Conservation (phyloP, 2,888 invertebrate species). For the Andrena dorsata region DNA sequence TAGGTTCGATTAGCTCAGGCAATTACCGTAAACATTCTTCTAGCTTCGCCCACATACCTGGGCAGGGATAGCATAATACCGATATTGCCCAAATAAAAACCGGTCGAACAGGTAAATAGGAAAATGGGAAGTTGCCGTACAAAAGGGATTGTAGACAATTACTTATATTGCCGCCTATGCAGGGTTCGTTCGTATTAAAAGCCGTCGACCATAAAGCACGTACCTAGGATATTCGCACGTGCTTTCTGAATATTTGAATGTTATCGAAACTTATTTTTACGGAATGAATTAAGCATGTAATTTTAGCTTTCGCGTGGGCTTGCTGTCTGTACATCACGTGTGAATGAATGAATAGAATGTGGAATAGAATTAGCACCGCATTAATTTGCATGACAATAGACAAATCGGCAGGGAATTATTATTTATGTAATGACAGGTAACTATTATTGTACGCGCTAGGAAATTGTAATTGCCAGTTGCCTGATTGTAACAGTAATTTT, state of each 20-base stretch:
- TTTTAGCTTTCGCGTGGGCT: not conserved
- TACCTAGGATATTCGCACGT: not conserved
- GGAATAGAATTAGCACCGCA: too few species aligned
- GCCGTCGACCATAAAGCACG: too few species aligned
- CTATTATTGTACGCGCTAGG: too few species aligned
- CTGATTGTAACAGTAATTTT: too few species aligned
- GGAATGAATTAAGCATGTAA: not conserved
- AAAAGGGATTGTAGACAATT: constrained; percentile 47
- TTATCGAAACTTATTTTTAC: not conserved
- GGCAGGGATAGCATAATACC: constrained; percentile 35
- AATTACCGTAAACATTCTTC: constrained; percentile 58
- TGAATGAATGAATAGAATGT: too few species aligned
- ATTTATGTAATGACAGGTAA: too few species aligned
- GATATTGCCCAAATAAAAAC: constrained; percentile 49
- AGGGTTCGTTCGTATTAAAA: not conserved
- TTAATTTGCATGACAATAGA: too few species aligned
- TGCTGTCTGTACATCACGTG: too few species aligned
- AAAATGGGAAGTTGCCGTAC: constrained; percentile 17
- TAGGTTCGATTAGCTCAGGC: constrained; percentile 48
- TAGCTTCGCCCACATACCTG: constrained; percentile 46
- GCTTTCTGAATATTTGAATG: not conserved
- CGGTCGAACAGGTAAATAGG: constrained; percentile 35
- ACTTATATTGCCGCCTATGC: constrained; percentile 14
- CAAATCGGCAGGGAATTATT: too few species aligned
- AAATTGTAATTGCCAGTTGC: too few species aligned